Percentiles rank a stretch among this genome's conserved stretches.
Evolutionary conservation across 2,797 vertebrate species (phyloP).

Genomic region (Jordanella pulchra): DNA sequence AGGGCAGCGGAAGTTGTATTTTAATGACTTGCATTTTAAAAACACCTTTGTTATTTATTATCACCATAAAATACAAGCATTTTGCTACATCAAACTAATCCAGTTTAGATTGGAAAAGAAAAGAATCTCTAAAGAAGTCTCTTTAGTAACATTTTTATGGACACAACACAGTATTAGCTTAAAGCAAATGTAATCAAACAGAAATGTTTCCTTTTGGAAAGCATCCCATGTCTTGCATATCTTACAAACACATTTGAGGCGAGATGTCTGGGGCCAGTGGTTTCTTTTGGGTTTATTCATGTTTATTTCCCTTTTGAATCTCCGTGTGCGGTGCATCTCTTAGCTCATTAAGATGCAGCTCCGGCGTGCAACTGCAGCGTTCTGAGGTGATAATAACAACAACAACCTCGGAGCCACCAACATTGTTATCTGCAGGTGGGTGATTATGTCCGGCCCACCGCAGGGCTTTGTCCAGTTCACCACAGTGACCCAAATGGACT

Average conservation of each 20-base stretch:
- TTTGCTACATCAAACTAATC: neutral
- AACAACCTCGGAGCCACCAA: constrained; percentile 53
- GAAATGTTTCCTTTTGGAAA: constrained; percentile 31
- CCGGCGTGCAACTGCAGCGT: constrained; percentile 57
- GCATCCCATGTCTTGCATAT: constrained; percentile 37
- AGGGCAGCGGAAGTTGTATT: too few species aligned
- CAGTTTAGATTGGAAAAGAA: neutral
- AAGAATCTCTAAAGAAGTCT: neutral
- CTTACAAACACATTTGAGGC: constrained; percentile 39
- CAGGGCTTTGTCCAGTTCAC: constrained; percentile 42
- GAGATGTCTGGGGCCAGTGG: constrained; percentile 28
- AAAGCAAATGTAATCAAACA: constrained; percentile 17
- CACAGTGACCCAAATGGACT: constrained; percentile 45
- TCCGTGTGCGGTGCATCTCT: constrained; percentile 51
- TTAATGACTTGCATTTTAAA: neutral
- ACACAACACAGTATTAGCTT: constrained; percentile 14
- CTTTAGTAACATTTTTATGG: constrained; percentile 9
- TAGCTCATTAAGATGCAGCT: constrained; percentile 64
- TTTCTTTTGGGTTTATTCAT: constrained; percentile 61
- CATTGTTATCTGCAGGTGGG: constrained; percentile 66
- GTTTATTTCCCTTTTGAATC: constrained; percentile 58
- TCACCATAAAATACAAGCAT: neutral
- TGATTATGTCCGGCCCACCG: constrained; percentile 55
- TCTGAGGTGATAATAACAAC: constrained; percentile 67
- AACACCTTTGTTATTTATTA: neutral